These are phyloP conservation scores for Engraulis encrasicolus DNA, from an alignment of 2,113 vertebrate species.

Conservation along the genomic window DNA sequence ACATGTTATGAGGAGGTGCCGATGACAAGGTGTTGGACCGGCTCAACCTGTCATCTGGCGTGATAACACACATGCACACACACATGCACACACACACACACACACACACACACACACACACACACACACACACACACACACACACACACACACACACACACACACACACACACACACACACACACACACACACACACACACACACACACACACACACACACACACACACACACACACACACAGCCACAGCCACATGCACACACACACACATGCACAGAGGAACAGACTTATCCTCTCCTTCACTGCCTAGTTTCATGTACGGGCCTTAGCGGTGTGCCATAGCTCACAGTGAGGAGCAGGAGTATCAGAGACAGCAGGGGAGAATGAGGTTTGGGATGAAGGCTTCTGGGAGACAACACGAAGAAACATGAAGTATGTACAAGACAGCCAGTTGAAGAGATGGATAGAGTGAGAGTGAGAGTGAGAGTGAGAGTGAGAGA, in stretches of 20 bases:
- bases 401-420: neutral
- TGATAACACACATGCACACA: neutral
- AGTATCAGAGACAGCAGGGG: neutral
- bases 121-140: no score
- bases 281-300: neutral
- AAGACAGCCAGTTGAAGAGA: neutral
- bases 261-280: no score
- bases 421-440: neutral
- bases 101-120: no score
- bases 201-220: no score
- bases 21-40: slow-evolving; percentile 63
- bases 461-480: neutral
- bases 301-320: slow-evolving; percentile 27
- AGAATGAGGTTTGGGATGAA: neutral
- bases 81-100: no score
- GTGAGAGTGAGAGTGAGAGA: neutral
- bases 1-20: slow-evolving; percentile 60
- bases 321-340: neutral
- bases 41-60: slow-evolving; percentile 31
- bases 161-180: no score
- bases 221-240: no score
- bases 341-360: neutral
- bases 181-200: no score
- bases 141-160: no score
- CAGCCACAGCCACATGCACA: no score